A percentile compares a stretch with the other conserved stretches of the same genome.
Evolutionary conservation across 2,888 invertebrate genomes (phyloP).

Genomic region (Trypoxylon attenuatum): DNA sequence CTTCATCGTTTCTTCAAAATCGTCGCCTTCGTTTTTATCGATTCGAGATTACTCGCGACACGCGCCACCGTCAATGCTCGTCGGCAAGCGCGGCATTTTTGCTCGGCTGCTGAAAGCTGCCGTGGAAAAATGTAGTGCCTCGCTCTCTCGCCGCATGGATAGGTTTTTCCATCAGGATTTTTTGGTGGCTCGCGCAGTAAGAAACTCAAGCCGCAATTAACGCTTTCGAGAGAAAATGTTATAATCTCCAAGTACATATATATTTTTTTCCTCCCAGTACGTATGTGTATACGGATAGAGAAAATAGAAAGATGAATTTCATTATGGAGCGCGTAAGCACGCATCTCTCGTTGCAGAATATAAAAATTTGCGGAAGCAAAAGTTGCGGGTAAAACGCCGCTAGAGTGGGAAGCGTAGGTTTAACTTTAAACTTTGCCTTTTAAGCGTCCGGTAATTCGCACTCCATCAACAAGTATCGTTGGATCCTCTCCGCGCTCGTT

Average conservation of each 20-base stretch:
- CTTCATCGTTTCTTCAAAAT: slow-evolving; percentile 48
- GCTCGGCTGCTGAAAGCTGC: neutral
- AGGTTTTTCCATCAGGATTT: no score
- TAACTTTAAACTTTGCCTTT: neutral
- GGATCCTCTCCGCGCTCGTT: slow-evolving; percentile 21
- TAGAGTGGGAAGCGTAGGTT: neutral
- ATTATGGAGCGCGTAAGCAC: no score
- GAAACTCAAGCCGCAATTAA: no score
- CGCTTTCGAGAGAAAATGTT: no score
- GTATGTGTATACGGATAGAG: no score
- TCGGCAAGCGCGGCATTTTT: neutral
- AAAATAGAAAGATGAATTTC: no score
- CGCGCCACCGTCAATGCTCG: neutral
- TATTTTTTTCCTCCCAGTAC: no score
- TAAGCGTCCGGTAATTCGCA: slow-evolving; percentile 18
- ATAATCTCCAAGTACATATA: no score
- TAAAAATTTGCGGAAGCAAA: neutral
- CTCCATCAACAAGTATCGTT: slow-evolving; percentile 17
- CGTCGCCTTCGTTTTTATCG: slow-evolving; percentile 43
- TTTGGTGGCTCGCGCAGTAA: no score
- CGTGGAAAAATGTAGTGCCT: no score
- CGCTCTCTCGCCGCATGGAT: no score
- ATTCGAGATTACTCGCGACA: slow-evolving; percentile 40
- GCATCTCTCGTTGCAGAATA: no score
- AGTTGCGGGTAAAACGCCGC: neutral